Percentiles rank a stretch among this genome's conserved stretches.
Evolutionary conservation across 2,113 vertebrate species (phyloP).

Genomic region (Apus apus): DNA sequence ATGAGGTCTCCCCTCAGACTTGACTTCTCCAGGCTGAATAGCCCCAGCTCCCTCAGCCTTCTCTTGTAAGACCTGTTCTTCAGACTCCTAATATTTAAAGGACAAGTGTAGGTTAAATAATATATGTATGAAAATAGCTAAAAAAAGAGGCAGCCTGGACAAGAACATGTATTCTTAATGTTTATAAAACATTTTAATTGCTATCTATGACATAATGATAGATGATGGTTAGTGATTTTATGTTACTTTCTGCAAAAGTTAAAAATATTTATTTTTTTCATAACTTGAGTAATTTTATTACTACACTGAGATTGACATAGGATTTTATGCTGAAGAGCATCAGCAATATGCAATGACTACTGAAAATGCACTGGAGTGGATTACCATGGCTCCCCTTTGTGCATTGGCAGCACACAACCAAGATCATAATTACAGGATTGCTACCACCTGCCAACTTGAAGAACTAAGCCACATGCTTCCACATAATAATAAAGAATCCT

Average conservation of each 20-base stretch:
- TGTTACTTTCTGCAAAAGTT: conserved; percentile 62
- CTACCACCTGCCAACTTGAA: conserved; percentile 44
- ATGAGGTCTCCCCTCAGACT: too few relatives aligned
- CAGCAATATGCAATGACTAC: conserved; percentile 31
- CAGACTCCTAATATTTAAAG: neutral
- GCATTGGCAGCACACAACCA: conserved; percentile 43
- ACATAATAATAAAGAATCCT: conserved; percentile 32
- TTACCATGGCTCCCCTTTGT: conserved; percentile 49
- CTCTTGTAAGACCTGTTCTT: too few relatives aligned
- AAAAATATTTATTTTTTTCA: conserved; percentile 54
- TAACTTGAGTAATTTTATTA: conserved; percentile 63
- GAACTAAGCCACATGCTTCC: conserved; percentile 24
- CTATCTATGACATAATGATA: conserved; percentile 21
- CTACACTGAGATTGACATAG: conserved; percentile 38
- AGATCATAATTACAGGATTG: conserved; percentile 41
- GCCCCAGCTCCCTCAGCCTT: too few relatives aligned
- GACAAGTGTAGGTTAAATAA: conserved; percentile 13
- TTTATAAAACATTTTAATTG: conserved; percentile 8
- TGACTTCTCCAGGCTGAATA: too few relatives aligned
- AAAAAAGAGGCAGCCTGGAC: neutral
- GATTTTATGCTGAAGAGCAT: conserved; percentile 37
- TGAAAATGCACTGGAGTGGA: conserved; percentile 36
- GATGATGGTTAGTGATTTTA: conserved; percentile 58
- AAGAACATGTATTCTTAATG: conserved; percentile 3
- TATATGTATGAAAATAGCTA: neutral